A percentile compares a stretch with the other conserved stretches of the same genome.
Conservation (phyloP, 2,113 vertebrate genomes). For the Sorex araneus region DNA sequence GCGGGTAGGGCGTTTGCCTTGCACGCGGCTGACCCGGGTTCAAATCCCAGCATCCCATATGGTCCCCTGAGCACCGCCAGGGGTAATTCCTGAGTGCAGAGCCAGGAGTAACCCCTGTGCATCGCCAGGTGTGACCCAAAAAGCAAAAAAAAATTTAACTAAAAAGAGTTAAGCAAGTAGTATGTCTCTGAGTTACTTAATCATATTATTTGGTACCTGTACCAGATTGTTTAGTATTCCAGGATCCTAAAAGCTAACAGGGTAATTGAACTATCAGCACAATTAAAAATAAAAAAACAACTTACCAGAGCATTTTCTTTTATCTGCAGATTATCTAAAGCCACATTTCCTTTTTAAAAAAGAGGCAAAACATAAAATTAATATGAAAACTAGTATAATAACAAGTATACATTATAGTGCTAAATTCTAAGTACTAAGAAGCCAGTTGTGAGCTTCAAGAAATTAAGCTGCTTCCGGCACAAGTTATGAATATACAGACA, state of each 20-base stretch:
- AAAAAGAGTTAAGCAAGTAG: constrained; percentile 55
- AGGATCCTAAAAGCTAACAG: constrained; percentile 58
- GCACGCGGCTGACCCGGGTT: no score
- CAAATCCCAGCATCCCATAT: no score
- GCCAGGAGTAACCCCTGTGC: no score
- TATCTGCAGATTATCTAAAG: constrained; percentile 96
- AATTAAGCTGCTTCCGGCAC: not conserved
- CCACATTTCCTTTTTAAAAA: constrained; percentile 94
- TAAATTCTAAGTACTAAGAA: not conserved
- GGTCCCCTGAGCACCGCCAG: no score
- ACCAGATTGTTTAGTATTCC: constrained; percentile 34
- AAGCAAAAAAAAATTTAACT: not conserved
- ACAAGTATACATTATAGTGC: not conserved
- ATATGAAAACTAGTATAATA: not conserved
- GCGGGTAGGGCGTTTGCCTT: no score
- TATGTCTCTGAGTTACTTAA: constrained; percentile 30
- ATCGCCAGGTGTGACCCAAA: no score
- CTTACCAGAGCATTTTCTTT: constrained; percentile 98
- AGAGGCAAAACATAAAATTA: constrained; percentile 66
- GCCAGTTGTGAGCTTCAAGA: not conserved
- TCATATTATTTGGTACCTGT: constrained; percentile 65
- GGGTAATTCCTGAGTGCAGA: no score
- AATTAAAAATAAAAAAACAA: constrained; percentile 44
- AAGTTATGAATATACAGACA: not conserved
- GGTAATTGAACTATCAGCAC: constrained; percentile 49